phyloP scores from a whole-genome alignment of 1,140 invertebrate species.

The Paraescarpia echinospica region DNA sequence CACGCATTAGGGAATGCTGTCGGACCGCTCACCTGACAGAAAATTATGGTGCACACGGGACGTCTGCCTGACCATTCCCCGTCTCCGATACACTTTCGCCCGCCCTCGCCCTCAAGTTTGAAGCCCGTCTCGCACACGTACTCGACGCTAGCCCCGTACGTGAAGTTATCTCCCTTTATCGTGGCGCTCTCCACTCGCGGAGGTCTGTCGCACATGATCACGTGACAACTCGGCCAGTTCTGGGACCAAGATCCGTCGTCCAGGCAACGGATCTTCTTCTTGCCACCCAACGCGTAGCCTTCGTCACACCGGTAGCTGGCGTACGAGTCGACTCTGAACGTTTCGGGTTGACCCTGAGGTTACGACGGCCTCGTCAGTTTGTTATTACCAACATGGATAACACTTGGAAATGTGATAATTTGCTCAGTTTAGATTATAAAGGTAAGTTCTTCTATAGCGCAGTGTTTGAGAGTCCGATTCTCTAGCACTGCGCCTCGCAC shows the following conservation, averaged over 20 bases:
- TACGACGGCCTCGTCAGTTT: background rate
- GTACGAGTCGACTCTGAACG: slow-evolving; percentile 33
- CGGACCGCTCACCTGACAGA: background rate
- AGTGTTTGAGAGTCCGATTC: too few species aligned
- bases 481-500: too few species aligned
- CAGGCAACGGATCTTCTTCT: slow-evolving; percentile 31
- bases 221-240: slow-evolving; percentile 62
- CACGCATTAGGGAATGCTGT: background rate
- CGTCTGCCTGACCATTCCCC: background rate
- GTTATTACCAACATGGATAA: background rate
- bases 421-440: too few species aligned
- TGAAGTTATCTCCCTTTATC: slow-evolving; percentile 69
- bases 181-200: slow-evolving; percentile 74
- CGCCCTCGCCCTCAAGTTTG: slow-evolving; percentile 27
- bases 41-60: background rate
- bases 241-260: slow-evolving; percentile 37
- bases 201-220: slow-evolving; percentile 80
- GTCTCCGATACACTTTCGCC: background rate
- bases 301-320: slow-evolving; percentile 64
- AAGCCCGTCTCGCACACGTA: slow-evolving; percentile 43
- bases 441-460: too few species aligned
- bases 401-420: background rate
- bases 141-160: slow-evolving; percentile 61
- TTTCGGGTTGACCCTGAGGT: slow-evolving; percentile 27
- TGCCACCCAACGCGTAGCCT: slow-evolving; percentile 37